Evolutionary conservation across 2,797 vertebrate genomes (phyloP).

Genomic region (Sphaeramia orbicularis): DNA sequence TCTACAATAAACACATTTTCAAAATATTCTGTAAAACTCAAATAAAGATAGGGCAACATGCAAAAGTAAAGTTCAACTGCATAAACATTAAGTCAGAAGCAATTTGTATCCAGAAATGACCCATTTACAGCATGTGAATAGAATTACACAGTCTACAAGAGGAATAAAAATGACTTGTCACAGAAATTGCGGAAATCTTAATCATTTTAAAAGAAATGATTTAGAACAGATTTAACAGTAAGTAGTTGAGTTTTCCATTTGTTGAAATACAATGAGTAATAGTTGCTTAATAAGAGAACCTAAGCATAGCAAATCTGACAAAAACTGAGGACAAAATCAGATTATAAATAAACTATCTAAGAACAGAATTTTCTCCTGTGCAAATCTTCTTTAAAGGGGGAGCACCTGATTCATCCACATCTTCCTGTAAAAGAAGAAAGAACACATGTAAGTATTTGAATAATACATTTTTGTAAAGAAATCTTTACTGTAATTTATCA

Average conservation of each 20-base stretch:
- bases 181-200: conserved; percentile 27
- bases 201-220: conserved; percentile 27
- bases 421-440: conserved; percentile 77
- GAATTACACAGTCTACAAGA: conserved; percentile 30
- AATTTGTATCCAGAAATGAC: conserved; percentile 26
- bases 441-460: conserved; percentile 11
- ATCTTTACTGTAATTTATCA: neutral
- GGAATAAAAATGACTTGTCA: conserved; percentile 3
- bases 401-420: conserved; percentile 89
- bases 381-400: conserved; percentile 97
- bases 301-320: conserved; percentile 54
- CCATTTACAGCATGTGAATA: conserved; percentile 44
- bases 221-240: conserved; percentile 30
- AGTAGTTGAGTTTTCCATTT: conserved; percentile 42
- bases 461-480: neutral
- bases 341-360: conserved; percentile 87
- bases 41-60: conserved; percentile 52
- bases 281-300: conserved; percentile 48
- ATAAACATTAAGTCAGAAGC: conserved; percentile 13
- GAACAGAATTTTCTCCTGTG: conserved; percentile 87
- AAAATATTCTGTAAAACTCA: conserved; percentile 38
- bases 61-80: conserved; percentile 45
- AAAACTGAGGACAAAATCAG: conserved; percentile 42
- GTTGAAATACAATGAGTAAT: conserved; percentile 47
- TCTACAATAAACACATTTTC: conserved; percentile 37